A percentile compares a stretch with the other conserved stretches of the same genome.
These are phyloP conservation scores for Poeciliopsis prolifica DNA, from an alignment of 2,113 vertebrate genomes.

Conservation along the genomic window DNA sequence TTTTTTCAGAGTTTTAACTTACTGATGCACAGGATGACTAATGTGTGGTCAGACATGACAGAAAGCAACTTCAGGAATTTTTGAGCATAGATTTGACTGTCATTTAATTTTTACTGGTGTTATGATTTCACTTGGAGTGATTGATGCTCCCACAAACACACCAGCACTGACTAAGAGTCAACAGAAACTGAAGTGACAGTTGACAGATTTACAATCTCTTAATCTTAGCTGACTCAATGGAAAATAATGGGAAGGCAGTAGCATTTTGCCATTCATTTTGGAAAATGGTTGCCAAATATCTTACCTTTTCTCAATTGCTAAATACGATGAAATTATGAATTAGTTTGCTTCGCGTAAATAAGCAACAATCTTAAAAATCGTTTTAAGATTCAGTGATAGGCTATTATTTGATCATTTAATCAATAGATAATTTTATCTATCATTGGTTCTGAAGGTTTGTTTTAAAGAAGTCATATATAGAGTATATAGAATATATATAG, in stretches of 20 bases:
- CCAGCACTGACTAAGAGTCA: conserved; percentile 31
- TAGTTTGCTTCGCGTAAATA: not conserved
- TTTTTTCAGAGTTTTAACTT: conserved; percentile 31
- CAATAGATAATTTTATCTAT: not conserved
- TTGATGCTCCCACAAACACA: conserved; percentile 11
- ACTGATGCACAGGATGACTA: conserved; percentile 24
- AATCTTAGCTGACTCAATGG: not conserved
- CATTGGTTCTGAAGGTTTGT: not conserved
- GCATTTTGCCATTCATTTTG: not conserved
- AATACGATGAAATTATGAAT: not conserved
- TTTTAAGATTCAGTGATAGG: too few relatives aligned
- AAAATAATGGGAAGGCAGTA: not conserved
- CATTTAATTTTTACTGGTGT: not conserved
- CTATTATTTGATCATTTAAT: too few relatives aligned
- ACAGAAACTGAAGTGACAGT: conserved; percentile 23
- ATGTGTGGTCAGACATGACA: conserved; percentile 16
- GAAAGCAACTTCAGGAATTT: conserved; percentile 16
- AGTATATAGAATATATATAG: too few relatives aligned
- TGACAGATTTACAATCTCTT: conserved; percentile 18
- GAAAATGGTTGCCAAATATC: not conserved
- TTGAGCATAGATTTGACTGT: conserved; percentile 15
- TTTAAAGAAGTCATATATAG: not conserved
- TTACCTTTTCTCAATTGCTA: not conserved
- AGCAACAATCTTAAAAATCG: not conserved
- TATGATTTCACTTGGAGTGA: conserved; percentile 34